phyloP scores from a whole-genome alignment of 2,888 invertebrate genomes.

The Temnothorax ravouxi region DNA sequence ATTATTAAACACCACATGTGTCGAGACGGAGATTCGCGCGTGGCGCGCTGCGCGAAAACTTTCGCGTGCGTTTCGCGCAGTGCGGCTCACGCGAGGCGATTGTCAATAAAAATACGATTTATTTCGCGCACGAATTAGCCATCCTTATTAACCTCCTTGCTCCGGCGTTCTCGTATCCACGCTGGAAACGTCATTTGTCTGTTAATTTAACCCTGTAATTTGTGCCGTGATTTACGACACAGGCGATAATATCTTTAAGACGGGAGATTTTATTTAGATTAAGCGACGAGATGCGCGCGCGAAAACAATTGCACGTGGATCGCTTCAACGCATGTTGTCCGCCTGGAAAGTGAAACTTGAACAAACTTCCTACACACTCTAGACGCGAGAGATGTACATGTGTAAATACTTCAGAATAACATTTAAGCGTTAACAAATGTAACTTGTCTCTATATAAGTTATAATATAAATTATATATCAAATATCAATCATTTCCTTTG shows the following conservation, averaged over 20 bases:
- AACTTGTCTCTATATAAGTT: neutral
- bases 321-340: neutral
- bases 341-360: neutral
- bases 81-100: neutral
- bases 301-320: slow-evolving; percentile 3
- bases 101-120: slow-evolving; percentile 42
- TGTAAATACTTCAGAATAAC: neutral
- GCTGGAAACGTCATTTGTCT: slow-evolving; percentile 14
- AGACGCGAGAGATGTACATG: neutral
- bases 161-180: neutral
- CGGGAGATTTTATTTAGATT: slow-evolving; percentile 33
- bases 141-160: slow-evolving; percentile 20
- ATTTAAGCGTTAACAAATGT: neutral
- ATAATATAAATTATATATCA: neutral
- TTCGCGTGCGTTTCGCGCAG: neutral
- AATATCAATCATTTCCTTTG: neutral
- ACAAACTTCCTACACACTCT: neutral
- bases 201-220: slow-evolving; percentile 19
- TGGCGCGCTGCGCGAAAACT: neutral
- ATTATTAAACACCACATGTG: slow-evolving; percentile 31
- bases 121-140: slow-evolving; percentile 25
- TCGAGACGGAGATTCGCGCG: neutral
- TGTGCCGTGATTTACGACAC: slow-evolving; percentile 13
- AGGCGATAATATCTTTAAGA: slow-evolving; percentile 22
- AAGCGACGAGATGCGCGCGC: neutral